A percentile compares a stretch with the other conserved stretches of the same genome.
Conservation (phyloP, 1,140 invertebrate genomes). For the Formica exsecta region DNA sequence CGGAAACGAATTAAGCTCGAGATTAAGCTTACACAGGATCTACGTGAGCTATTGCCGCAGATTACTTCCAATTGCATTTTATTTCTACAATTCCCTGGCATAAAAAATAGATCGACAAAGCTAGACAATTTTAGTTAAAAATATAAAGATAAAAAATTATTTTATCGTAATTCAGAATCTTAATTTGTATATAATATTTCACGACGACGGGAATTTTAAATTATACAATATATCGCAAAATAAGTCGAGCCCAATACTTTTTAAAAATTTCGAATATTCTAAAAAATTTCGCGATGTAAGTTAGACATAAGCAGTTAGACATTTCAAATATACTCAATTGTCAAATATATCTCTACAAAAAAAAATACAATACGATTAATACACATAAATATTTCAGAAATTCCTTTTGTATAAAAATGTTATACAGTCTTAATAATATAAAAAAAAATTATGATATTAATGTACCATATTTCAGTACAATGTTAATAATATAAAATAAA, state of each 20-base stretch:
- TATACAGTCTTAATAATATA: constrained; percentile 10
- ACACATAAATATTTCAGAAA: constrained; percentile 3
- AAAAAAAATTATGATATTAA: constrained; percentile 22
- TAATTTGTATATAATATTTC: neutral
- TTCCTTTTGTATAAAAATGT: constrained; percentile 24
- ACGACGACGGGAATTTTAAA: neutral
- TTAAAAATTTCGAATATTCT: too few species aligned
- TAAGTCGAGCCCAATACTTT: too few species aligned
- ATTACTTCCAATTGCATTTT: constrained; percentile 39
- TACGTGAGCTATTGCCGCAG: constrained; percentile 12
- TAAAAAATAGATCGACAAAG: neutral
- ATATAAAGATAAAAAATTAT: neutral
- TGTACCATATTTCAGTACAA: neutral
- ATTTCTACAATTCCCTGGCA: neutral
- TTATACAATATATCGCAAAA: neutral
- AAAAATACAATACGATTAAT: neutral
- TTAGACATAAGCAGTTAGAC: too few species aligned
- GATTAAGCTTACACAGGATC: constrained; percentile 42
- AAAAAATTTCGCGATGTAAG: too few species aligned
- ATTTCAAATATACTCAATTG: neutral
- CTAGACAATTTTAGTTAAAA: neutral
- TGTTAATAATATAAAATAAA: constrained; percentile 44
- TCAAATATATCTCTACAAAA: constrained; percentile 6
- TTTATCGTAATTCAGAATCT: neutral
- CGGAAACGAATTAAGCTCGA: constrained; percentile 40